These are phyloP conservation scores for Emydocephalus ijimae DNA, from an alignment of 2,113 vertebrate genomes.

Conservation along the genomic window DNA sequence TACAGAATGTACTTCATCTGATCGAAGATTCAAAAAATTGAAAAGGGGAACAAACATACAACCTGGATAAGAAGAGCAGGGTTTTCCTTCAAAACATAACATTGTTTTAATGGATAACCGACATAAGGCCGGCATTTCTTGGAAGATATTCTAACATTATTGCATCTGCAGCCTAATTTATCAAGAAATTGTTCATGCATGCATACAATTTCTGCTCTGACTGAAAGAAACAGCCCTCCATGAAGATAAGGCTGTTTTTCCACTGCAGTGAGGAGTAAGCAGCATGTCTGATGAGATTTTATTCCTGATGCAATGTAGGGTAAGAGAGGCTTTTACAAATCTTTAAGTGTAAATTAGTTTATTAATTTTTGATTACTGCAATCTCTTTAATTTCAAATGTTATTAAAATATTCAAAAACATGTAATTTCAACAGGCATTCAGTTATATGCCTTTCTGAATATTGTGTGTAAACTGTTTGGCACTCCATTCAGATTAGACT, in stretches of 20 bases:
- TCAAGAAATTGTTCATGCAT: slow-evolving; percentile 45
- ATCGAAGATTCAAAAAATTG: slow-evolving; percentile 51
- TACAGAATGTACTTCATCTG: slow-evolving; percentile 41
- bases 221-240: slow-evolving; percentile 59
- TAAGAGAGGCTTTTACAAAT: slow-evolving; percentile 66
- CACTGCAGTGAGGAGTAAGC: slow-evolving; percentile 68
- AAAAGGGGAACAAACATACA: slow-evolving; percentile 52
- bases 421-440: slow-evolving; percentile 26
- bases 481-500: slow-evolving; percentile 22
- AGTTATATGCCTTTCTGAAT: slow-evolving; percentile 2
- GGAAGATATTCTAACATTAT: slow-evolving; percentile 49
- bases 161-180: slow-evolving; percentile 43
- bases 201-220: slow-evolving; percentile 49
- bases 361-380: slow-evolving; percentile 28
- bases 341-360: slow-evolving; percentile 27
- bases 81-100: slow-evolving; percentile 38
- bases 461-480: slow-evolving; percentile 34
- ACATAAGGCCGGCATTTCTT: slow-evolving; percentile 43
- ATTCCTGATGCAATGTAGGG: slow-evolving; percentile 78
- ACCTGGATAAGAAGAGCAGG: slow-evolving; percentile 49
- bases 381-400: slow-evolving; percentile 33
- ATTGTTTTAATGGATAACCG: slow-evolving; percentile 59
- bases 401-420: slow-evolving; percentile 14
- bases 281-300: slow-evolving; percentile 79
- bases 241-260: slow-evolving; percentile 62